Base-by-base conservation (phyloP, 2,113 vertebrate genomes). In the Gasterosteus aculeatus region DNA sequence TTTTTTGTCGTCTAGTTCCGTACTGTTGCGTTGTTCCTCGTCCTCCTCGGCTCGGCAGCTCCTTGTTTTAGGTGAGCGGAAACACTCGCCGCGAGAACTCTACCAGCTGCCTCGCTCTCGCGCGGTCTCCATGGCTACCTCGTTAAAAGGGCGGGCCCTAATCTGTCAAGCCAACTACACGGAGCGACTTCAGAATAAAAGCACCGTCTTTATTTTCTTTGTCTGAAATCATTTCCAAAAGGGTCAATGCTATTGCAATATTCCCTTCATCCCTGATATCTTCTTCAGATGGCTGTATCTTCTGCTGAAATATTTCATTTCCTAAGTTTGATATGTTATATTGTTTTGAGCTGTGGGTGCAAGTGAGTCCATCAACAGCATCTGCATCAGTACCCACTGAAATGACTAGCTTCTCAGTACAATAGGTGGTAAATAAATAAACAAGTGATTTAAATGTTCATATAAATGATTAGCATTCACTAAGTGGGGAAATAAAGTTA, bases 71-170 rank as follows among this genome's bases (percentile, higher is more conserved):
- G 87, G 75, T 83, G 82, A 86, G 87, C 91, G 91, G 90, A 93
- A 91, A 91, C 76, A 68, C 69, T 88, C 79, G 58, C 85, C 63
- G 76, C 72, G 79, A 82, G 69, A 87, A 82, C 87, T 88, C 88
- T 22, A 80, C 69, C 78, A 89, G 83, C 89, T 86, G 94, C 88
- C 92, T 90, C 60, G 89, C 79, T 92, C 91, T 92, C 78, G 88
- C 88, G 78, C 91, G 85, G 90, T 95, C 82, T 89, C 94, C 90
- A 94, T 94, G 90, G 90, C 85, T 83, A 95, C 91, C 62, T 35
- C 69, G 63, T 59, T 42, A 69, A 75, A 42, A 42, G 87, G 92
- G 92, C 82, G 92, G 88, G 0, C 15, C 81, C 53, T 75, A 72
- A 62, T 46, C 10, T 69, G 78, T 75, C 65, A 70, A 75, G 54